Base-by-base conservation (phyloP, 2,888 invertebrate species). In the Biston stratarius region DNA sequence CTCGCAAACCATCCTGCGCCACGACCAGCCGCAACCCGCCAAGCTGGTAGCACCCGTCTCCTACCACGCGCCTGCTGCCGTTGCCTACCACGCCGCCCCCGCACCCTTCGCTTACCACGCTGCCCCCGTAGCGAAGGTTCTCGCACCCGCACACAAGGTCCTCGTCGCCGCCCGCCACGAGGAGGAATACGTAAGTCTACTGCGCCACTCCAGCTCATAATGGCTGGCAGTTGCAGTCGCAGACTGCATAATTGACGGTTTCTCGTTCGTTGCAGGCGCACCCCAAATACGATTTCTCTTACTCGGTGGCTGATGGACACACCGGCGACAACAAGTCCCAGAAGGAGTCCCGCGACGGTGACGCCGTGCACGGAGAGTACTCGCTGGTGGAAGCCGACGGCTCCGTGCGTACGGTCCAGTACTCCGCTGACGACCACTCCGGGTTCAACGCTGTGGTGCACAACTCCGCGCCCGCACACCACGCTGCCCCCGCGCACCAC, bases 311-410 rank as follows among this genome's bases (percentile, higher is more conserved):
- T 65, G 95, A 95, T 74, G 90, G 90, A 38, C 95, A 95, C 82
- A 92, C 94, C 74, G 95, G 95, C 44, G 95, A 95, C 89, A 94
- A 95, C 86, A 95, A 95, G 89, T 94, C 94, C 72, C 95, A 95
- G 83, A 88, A 92, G 57, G 95, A 95, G 86, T 88, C 90, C 82
- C 92, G 94, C 77, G 94, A 95, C 85, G 96, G 96, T 6, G 95
- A 96, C 79, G 94, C 92, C 60, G 96, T 96, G 73, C 94, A 95
- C 80, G 96, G 96, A 69, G 84, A 85, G 77, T 91, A 92, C 87
- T 85, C 89, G 12, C 84, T 92, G 62, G 61, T 87, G 59, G 91
- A 92, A 82, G 92, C 94, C 65, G 94, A 95, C 77, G 94, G 94
- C 77, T 94, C 94, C 77, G 86, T 93, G 70, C 91, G 94, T 73